Evolutionary conservation across 2,113 vertebrate genomes (phyloP).

Genomic region (Lophotis ruficrista): DNA sequence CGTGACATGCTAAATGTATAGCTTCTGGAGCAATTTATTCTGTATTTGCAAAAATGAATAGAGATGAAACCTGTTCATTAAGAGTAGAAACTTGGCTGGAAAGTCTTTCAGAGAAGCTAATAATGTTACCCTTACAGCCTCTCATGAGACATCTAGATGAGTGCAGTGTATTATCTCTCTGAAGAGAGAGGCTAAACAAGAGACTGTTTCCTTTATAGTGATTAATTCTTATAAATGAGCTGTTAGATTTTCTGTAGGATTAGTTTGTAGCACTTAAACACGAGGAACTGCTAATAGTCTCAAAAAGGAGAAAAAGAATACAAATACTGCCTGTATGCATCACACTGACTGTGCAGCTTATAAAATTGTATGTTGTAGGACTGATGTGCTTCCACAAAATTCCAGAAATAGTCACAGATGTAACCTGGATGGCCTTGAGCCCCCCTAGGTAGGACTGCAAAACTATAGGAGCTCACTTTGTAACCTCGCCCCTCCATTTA

Average conservation of each 20-base stretch:
- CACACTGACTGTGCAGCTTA: not conserved
- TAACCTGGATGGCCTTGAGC: not conserved
- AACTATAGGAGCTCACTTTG: not conserved
- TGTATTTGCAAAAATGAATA: not conserved
- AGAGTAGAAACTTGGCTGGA: not conserved
- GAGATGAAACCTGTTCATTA: not conserved
- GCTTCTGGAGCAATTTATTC: not conserved
- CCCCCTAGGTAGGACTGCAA: not conserved
- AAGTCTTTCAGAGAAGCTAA: not conserved
- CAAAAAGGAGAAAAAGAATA: not conserved
- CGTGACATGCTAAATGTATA: not conserved
- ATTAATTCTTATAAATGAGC: not conserved
- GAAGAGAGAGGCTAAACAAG: not conserved
- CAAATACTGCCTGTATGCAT: not conserved
- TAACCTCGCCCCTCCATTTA: not conserved
- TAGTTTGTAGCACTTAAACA: not conserved
- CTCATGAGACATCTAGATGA: not conserved
- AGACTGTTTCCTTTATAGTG: not conserved
- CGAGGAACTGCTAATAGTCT: not conserved
- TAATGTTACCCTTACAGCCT: not conserved
- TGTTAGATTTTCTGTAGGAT: not conserved
- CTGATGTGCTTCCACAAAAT: not conserved
- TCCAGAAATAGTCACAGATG: not conserved
- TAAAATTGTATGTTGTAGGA: not conserved
- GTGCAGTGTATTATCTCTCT: not conserved